Base-by-base conservation (phyloP, 1,140 invertebrate species). In the Pogonomyrmex barbatus region DNA sequence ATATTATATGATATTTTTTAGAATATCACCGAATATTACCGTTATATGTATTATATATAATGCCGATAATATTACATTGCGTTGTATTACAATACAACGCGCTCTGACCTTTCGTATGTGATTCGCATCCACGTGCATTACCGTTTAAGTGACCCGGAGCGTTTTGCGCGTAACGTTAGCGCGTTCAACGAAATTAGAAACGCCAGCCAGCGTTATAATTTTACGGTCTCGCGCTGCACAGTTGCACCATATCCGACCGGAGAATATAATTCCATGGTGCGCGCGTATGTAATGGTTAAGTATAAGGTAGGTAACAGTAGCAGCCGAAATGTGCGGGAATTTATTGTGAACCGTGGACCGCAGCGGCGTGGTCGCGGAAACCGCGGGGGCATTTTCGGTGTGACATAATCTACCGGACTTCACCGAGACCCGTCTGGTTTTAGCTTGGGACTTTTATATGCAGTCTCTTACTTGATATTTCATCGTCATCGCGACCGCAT, bases 101-200 rank as follows among this genome's bases (percentile, higher is more conserved):
- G 24, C 24, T 45, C 39, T 58, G 65, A 81, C 65, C 78, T 82
- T 52, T 73, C 42, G 33, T 4, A 30, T n/a, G 4, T 33, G 62
- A 56, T 68, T 67, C 62, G 54, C 65, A 73, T 82, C 67, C 79
- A 60, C 54, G 54, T 75, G 79, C 42, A 83, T 83, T 73, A 73
- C 30, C 24, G 52, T 71, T 56, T 60, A 47, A 83, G 68, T 73
- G 68, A 75, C 54, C 79, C 56, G 68, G 33, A 60, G 79, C 68
- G 45, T 83, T 82, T 82, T 78, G 76, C 56, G 54, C 54, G 52
- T 60, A 73, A 83, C 67, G 30, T 75, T 75, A 47, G 79, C 50
- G 79, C 42, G 58, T 39, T 75, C 68, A 54, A n/a, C 56, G 79
- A 83, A 83, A 83, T 83, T 60, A 75, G 79, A 58, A 73, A 83